Percentiles rank a stretch among this genome's conserved stretches.
Conservation (phyloP, 2,888 invertebrate genomes). For the Leptopilina myrica region DNA sequence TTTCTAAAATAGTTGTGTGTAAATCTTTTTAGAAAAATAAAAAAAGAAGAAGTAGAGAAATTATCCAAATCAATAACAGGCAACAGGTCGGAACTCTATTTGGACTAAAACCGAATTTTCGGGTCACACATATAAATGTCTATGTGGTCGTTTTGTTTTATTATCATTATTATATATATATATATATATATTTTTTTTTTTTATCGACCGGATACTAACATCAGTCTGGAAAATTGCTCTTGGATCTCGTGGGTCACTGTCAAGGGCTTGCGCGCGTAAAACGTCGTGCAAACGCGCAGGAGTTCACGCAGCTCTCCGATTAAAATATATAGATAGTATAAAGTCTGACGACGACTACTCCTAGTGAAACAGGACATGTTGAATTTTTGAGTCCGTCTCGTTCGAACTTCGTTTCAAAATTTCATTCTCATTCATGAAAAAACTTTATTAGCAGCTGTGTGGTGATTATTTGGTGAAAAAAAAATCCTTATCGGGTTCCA, state of each 20-base stretch:
- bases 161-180: neutral
- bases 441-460: neutral
- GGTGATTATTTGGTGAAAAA: neutral
- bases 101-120: neutral
- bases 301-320: conserved; percentile 27
- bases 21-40: too few species aligned
- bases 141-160: neutral
- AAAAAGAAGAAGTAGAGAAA: too few species aligned
- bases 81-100: conserved; percentile 27
- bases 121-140: neutral
- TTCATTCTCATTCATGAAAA: neutral
- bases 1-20: too few species aligned
- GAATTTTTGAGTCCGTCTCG: conserved; percentile 22
- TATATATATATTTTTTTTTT: conserved; percentile 11
- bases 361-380: conserved; percentile 32
- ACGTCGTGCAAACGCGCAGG: conserved; percentile 23
- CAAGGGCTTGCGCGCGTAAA: conserved; percentile 40
- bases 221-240: conserved; percentile 32
- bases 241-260: conserved; percentile 35
- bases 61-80: neutral
- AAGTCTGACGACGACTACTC: neutral
- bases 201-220: conserved; percentile 25
- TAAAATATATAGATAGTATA: conserved; percentile 27
- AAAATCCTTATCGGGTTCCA: neutral
- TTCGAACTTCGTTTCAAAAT: neutral